These are phyloP conservation scores for Tenodera sinensis DNA, from an alignment of 2,888 invertebrate genomes.

Conservation along the genomic window DNA sequence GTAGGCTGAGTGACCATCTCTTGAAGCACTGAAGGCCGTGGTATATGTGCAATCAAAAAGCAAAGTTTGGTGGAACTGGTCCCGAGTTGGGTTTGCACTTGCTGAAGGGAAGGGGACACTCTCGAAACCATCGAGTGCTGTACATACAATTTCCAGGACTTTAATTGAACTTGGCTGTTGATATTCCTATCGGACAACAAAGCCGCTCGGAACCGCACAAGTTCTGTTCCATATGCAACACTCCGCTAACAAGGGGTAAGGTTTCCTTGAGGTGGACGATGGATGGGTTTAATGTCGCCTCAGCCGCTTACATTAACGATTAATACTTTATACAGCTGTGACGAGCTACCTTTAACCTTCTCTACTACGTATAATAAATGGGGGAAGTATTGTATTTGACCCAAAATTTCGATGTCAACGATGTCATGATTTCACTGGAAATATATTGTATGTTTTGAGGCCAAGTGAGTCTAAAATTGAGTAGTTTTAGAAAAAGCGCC, in stretches of 20 bases:
- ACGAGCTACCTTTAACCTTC: no score
- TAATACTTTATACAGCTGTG: no score
- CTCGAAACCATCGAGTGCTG: neutral
- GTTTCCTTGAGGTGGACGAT: neutral
- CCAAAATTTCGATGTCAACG: no score
- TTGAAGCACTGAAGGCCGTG: neutral
- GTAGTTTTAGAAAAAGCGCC: no score
- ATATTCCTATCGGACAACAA: neutral
- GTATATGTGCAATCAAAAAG: neutral
- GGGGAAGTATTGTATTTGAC: no score
- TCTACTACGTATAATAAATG: no score
- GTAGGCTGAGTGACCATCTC: neutral
- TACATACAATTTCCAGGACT: neutral
- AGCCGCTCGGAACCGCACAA: neutral
- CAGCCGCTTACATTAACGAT: neutral
- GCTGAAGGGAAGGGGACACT: neutral
- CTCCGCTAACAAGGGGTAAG: neutral
- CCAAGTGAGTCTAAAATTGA: no score
- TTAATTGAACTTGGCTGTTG: constrained; percentile 13
- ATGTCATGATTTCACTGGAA: no score
- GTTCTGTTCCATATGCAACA: constrained; percentile 9
- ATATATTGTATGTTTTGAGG: no score
- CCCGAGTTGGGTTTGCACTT: neutral
- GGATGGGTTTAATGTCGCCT: neutral
- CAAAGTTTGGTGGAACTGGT: neutral